phyloP scores from a whole-genome alignment of 2,113 vertebrate species.

The Oreocharis arfaki region DNA sequence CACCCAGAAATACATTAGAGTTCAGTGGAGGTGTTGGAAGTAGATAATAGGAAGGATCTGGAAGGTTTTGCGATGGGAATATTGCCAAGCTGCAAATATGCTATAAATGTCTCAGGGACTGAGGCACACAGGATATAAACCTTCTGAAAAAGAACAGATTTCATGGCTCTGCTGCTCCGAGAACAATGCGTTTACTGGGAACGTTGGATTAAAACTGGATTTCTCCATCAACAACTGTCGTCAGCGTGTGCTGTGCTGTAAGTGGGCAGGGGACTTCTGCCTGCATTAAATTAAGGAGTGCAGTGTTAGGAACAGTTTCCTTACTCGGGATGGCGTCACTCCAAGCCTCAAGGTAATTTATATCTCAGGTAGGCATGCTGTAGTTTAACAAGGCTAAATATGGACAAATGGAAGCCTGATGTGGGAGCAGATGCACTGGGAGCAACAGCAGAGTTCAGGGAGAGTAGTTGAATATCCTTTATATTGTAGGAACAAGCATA shows the following conservation, averaged over 20 bases:
- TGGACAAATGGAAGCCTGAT: constrained; percentile 4
- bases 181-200: neutral
- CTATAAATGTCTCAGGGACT: neutral
- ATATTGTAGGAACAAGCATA: constrained; percentile 36
- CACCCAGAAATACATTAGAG: neutral
- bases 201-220: neutral
- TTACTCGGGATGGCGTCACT: neutral
- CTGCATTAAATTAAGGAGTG: neutral
- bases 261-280: neutral
- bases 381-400: constrained; percentile 19
- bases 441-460: neutral
- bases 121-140: neutral
- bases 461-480: neutral
- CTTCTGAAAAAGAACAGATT: neutral
- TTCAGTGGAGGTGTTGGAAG: neutral
- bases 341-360: constrained; percentile 37
- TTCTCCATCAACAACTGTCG: neutral
- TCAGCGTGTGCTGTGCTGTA: neutral
- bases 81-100: neutral
- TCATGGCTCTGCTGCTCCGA: neutral
- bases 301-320: neutral
- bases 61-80: neutral
- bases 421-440: neutral
- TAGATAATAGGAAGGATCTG: neutral
- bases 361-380: constrained; percentile 27